phyloP scores from a whole-genome alignment of 2,888 invertebrate species.

The Sclerodermus sp. region DNA sequence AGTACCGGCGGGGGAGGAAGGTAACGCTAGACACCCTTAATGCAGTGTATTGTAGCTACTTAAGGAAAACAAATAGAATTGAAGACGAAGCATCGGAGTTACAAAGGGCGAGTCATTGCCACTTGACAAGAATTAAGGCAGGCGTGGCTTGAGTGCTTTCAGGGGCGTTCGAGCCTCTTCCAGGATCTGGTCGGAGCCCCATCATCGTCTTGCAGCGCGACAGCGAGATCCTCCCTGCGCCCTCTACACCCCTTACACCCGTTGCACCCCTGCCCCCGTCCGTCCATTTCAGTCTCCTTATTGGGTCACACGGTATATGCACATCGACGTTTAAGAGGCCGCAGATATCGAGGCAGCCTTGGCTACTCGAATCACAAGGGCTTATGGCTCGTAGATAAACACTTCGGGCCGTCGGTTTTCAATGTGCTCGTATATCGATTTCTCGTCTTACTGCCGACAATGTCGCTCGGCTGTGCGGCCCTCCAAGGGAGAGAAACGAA shows the following conservation, averaged over 20 bases:
- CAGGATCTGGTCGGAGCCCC: constrained; percentile 15
- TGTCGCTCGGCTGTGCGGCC: constrained; percentile 2
- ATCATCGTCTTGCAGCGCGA: constrained; percentile 11
- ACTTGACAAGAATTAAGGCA: constrained; percentile 15
- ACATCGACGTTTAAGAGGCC: constrained; percentile 34
- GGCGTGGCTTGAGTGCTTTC: constrained; percentile 12
- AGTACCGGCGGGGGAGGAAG: too few species aligned
- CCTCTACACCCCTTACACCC: too few species aligned
- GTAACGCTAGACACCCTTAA: too few species aligned
- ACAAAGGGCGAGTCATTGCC: background rate
- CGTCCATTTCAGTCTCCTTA: constrained; percentile 18
- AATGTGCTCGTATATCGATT: constrained; percentile 36
- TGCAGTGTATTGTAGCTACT: too few species aligned
- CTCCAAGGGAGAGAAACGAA: too few species aligned
- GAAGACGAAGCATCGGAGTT: too few species aligned
- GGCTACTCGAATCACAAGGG: constrained; percentile 39
- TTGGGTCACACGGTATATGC: constrained; percentile 36
- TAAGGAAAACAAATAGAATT: too few species aligned
- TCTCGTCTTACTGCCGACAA: constrained; percentile 26
- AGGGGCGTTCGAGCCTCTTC: constrained; percentile 11
- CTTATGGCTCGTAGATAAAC: constrained; percentile 41
- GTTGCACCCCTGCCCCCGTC: too few species aligned
- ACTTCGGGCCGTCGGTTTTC: constrained; percentile 29
- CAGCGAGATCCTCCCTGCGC: too few species aligned
- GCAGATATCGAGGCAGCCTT: constrained; percentile 29